Conservation (phyloP, 2,888 invertebrate species). For the Acleris emargana region DNA sequence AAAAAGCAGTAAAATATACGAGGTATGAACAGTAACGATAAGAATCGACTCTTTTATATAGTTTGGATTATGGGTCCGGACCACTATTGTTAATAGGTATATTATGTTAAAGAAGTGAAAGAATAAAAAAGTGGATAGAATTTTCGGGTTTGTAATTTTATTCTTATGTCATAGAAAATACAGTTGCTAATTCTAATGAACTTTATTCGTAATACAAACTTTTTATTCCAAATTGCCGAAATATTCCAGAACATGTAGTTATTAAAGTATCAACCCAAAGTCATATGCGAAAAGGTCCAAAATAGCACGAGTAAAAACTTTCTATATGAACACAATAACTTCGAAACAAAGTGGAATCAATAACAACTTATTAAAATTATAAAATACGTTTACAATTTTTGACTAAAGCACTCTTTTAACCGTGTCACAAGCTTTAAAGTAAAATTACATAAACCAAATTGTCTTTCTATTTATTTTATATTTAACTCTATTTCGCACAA, state of each 20-base stretch:
- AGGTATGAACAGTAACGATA: no score
- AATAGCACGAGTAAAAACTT: background rate
- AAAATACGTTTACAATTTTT: no score
- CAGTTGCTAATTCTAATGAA: background rate
- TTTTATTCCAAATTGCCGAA: slow-evolving; percentile 1
- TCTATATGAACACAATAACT: background rate
- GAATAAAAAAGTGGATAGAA: background rate
- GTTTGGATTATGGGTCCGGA: no score
- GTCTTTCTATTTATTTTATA: slow-evolving; percentile 1
- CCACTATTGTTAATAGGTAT: no score
- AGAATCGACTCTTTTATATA: no score
- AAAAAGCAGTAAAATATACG: no score
- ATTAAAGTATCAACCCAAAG: background rate
- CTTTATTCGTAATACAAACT: background rate
- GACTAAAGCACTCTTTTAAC: no score
- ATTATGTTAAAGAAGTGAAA: no score
- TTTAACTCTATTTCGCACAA: no score
- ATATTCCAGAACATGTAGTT: background rate
- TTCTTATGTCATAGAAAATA: slow-evolving; percentile 1
- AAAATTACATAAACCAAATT: background rate
- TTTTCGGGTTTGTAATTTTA: background rate
- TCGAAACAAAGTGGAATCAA: background rate
- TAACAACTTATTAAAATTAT: background rate
- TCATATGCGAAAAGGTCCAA: background rate
- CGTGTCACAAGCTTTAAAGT: no score